phyloP scores from a whole-genome alignment of 1,140 invertebrate species.

The Drosophila erecta region DNA sequence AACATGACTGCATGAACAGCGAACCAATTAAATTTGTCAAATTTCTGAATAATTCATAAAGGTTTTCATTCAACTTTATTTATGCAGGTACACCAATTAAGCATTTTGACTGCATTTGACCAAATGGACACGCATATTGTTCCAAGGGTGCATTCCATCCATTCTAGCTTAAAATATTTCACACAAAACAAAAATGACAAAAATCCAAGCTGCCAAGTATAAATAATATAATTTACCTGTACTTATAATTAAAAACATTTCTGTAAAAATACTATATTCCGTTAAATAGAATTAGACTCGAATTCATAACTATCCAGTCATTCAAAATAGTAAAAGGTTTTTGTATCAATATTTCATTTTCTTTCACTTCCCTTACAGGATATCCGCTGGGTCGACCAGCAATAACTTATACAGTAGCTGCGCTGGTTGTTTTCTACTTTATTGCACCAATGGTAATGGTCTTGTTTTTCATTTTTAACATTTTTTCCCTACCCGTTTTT shows the following conservation, averaged over 20 bases:
- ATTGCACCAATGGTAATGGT: slow-evolving; percentile 81
- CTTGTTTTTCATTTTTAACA: slow-evolving; percentile 78
- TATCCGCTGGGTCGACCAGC: slow-evolving; percentile 33
- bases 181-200: too few relatives aligned
- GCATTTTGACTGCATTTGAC: neutral
- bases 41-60: slow-evolving; percentile 8
- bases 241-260: too few relatives aligned
- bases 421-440: slow-evolving; percentile 77
- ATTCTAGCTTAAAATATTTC: too few relatives aligned
- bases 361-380: slow-evolving; percentile 6
- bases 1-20: neutral
- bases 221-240: too few relatives aligned
- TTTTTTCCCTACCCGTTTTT: slow-evolving; percentile 38
- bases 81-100: neutral
- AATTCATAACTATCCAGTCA: too few relatives aligned
- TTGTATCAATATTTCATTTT: neutral
- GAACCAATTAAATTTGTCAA: slow-evolving; percentile 1
- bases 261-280: too few relatives aligned
- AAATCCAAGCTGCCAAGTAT: too few relatives aligned
- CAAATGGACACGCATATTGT: neutral
- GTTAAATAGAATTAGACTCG: too few relatives aligned
- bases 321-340: too few relatives aligned
- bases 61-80: neutral
- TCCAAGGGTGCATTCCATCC: too few relatives aligned
- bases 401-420: slow-evolving; percentile 30